Conservation (phyloP, 2,888 invertebrate genomes). For the Exephanes ischioxanthus region DNA sequence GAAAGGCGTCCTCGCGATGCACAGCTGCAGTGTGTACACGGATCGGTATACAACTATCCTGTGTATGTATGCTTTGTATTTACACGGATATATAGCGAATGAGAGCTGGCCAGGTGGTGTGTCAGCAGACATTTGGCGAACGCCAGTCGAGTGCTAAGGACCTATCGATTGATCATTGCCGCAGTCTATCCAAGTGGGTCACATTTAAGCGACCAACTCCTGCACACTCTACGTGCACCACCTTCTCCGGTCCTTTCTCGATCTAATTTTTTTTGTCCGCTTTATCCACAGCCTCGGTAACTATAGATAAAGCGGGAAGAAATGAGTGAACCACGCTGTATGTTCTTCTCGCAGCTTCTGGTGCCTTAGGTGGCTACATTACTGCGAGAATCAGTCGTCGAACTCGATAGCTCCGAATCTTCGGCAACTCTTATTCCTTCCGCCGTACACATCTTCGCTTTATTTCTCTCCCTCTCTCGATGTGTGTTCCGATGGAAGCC, state of each 20-base stretch:
- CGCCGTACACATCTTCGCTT: not conserved
- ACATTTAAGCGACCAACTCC: constrained; percentile 67
- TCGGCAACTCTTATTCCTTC: constrained; percentile 6
- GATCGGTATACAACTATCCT: constrained; percentile 8
- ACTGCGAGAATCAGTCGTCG: constrained; percentile 40
- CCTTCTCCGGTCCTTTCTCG: constrained; percentile 18
- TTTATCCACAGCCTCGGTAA: not conserved
- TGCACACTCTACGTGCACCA: constrained; percentile 20
- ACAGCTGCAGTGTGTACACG: constrained; percentile 12
- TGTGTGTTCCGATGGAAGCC: constrained; percentile 32
- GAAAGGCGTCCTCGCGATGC: constrained; percentile 42
- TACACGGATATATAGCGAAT: constrained; percentile 32
- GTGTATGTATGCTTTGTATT: constrained; percentile 46
- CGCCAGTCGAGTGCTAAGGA: constrained; percentile 72
- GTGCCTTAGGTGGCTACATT: constrained; percentile 11
- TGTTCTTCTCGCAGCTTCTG: constrained; percentile 19
- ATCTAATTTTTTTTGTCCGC: constrained; percentile 26
- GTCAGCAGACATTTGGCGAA: constrained; percentile 58
- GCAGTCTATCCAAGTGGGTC: constrained; percentile 74
- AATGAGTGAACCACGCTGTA: not conserved
- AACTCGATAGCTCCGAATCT: not conserved
- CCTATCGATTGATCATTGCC: constrained; percentile 77
- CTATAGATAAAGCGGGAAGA: constrained; percentile 13
- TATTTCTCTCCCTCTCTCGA: constrained; percentile 28
- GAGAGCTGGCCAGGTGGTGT: constrained; percentile 51